Base-by-base conservation (phyloP, 2,113 vertebrate genomes). In the Coptodon rendalli region DNA sequence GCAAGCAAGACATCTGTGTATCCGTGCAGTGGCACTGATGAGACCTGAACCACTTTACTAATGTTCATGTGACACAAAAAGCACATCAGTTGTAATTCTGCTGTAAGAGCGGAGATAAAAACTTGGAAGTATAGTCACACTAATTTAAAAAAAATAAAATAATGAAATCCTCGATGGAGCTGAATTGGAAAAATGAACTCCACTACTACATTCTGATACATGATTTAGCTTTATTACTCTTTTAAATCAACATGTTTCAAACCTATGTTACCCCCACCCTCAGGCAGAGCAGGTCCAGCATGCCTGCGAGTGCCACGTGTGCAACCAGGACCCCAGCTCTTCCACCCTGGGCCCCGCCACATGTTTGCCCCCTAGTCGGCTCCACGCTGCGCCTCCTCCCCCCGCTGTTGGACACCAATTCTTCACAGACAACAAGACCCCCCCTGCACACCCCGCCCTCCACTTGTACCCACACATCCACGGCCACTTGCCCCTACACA, bases 401-500 rank as follows among this genome's bases (percentile, higher is more conserved):
- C 86, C 95, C 1, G 12, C 88, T 31, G 87, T 92, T 2, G 96
- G 97, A 87, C 98, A 98, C 89, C 98, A 98, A 95, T 98, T 99
- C 89, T 97, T 99, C 93, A 97, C 98, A n/a, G 98, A 99, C 94
- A 97, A 97, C 96, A 98, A 98, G 89, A 96, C 97, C 54, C 93
- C 97, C 57, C 98, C 98, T 27, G 92, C 97, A 66, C 98, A 99
- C 93, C 98, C 98, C 2, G 98, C 98, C 83, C 97, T 99, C 93
- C 98, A 99, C 91, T 97, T 99, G 54, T 99, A 99, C 93, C 99
- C 99, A 83, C 99, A 99, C 94, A 99, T 99, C 91, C 99, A 99
- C 10, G 98, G 98, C 63, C 98, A 99, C 90, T 95, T 98, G 93
- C 98, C 99, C 57, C 92, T 99, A 90, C 98, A 99, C 95, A 97